Conservation (phyloP, 2,113 vertebrate species). For the Peromyscus californicus region DNA sequence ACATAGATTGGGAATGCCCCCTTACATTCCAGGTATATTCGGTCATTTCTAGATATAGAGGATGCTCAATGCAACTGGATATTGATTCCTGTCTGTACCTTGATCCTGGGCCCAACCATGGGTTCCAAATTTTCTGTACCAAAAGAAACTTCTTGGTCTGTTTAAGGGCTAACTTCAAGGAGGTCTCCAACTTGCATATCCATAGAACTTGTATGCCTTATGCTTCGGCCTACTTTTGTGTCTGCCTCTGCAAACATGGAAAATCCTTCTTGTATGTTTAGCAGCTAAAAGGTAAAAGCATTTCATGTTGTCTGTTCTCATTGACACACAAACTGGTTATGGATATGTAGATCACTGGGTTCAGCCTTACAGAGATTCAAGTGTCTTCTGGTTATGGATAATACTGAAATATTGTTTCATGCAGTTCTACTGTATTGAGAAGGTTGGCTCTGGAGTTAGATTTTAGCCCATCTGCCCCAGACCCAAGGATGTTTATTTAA, state of each 20-base stretch:
- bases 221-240: background rate
- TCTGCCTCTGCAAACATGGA: background rate
- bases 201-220: background rate
- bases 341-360: background rate
- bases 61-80: background rate
- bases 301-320: background rate
- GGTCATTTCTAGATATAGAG: background rate
- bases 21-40: background rate
- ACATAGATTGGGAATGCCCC: background rate
- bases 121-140: background rate
- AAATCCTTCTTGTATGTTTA: background rate
- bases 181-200: background rate
- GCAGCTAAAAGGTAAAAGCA: background rate
- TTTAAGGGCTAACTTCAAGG: background rate
- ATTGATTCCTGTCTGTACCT: background rate
- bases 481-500: background rate
- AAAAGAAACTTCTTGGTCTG: background rate
- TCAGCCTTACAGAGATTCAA: background rate
- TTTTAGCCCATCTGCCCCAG: background rate
- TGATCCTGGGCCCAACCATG: background rate
- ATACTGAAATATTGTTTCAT: background rate
- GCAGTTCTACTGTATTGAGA: background rate
- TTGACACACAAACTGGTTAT: background rate
- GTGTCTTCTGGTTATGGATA: background rate
- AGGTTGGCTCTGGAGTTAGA: background rate